These are phyloP conservation scores for Philaethria dido DNA, from an alignment of 2,888 invertebrate genomes.

Conservation along the genomic window DNA sequence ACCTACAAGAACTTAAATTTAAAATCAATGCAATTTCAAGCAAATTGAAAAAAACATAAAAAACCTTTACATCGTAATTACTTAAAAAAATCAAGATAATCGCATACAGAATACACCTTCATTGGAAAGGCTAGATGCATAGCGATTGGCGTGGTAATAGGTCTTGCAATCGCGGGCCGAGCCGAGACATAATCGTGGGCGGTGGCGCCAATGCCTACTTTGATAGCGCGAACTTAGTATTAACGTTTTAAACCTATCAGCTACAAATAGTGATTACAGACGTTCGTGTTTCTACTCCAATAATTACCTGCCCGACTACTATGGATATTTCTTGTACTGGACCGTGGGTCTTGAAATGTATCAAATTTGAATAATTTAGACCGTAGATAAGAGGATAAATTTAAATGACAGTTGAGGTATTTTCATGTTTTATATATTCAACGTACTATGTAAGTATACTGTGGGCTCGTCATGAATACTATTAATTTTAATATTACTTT, in stretches of 20 bases:
- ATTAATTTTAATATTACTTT: too few species aligned
- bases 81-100: background rate
- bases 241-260: constrained; percentile 56
- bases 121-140: constrained; percentile 39
- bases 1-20: background rate
- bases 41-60: background rate
- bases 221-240: constrained; percentile 53
- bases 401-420: constrained; percentile 3
- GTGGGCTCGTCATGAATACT: too few species aligned
- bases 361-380: constrained; percentile 38
- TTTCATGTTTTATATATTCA: background rate
- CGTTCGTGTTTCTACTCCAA: constrained; percentile 60
- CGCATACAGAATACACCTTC: constrained; percentile 17
- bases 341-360: constrained; percentile 39
- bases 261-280: constrained; percentile 65
- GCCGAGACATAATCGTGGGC: constrained; percentile 53
- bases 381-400: constrained; percentile 22
- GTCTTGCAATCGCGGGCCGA: constrained; percentile 49
- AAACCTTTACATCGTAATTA: background rate
- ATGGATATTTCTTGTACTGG: constrained; percentile 43
- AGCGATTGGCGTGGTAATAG: constrained; percentile 49
- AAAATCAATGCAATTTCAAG: background rate
- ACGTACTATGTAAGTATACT: background rate
- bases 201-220: constrained; percentile 55
- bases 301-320: constrained; percentile 57